phyloP scores from a whole-genome alignment of 2,113 vertebrate species.

The Phaethon lepturus region DNA sequence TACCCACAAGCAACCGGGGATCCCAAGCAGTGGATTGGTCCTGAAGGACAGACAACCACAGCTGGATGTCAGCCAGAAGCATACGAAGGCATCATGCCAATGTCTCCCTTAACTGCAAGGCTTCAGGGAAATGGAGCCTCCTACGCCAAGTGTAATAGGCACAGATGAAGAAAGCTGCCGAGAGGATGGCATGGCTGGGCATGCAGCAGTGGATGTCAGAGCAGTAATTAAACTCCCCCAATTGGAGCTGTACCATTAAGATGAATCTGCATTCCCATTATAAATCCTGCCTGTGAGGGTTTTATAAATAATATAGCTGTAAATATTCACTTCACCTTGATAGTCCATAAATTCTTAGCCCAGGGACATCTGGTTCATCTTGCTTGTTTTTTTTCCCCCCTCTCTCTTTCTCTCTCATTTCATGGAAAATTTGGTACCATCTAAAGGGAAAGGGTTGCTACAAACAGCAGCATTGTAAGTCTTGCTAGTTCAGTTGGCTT shows the following conservation, averaged over 20 bases:
- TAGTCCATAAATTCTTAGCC: not conserved
- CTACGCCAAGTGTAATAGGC: not conserved
- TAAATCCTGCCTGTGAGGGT: not conserved
- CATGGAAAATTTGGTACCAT: not conserved
- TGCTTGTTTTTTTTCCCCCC: not conserved
- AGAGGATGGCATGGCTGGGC: slow-evolving; percentile 36
- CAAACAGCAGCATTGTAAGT: not conserved
- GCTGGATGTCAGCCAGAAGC: not conserved
- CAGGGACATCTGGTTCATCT: not conserved
- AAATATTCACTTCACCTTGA: not conserved
- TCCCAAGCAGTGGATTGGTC: not conserved
- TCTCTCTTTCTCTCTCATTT: not conserved
- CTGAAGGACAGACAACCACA: not conserved
- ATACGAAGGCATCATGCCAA: not conserved
- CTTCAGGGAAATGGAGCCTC: slow-evolving; percentile 44
- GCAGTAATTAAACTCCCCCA: slow-evolving; percentile 26
- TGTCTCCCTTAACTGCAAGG: not conserved
- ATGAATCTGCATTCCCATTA: slow-evolving; percentile 11
- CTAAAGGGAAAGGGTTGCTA: not conserved
- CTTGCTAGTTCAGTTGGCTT: not conserved
- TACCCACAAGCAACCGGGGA: not conserved
- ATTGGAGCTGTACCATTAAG: not conserved
- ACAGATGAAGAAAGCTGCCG: not conserved
- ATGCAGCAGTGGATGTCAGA: slow-evolving; percentile 13
- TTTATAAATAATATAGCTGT: slow-evolving; percentile 27